Conservation (phyloP, 2,888 invertebrate genomes). For the Epirrhoe tristata region DNA sequence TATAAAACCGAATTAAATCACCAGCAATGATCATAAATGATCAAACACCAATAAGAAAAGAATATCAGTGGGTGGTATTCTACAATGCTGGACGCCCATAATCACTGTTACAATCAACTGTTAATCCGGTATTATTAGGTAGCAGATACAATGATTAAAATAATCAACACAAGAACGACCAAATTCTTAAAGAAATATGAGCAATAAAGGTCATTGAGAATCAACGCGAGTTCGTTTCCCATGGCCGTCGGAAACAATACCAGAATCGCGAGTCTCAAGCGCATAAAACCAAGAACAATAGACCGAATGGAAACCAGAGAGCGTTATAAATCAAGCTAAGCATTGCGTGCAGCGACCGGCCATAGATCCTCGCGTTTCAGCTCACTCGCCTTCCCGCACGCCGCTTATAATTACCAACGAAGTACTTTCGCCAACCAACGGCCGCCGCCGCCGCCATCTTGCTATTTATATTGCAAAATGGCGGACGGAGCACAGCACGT, state of each 20-base stretch:
- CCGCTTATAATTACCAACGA: slow-evolving; percentile 76
- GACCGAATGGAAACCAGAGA: slow-evolving; percentile 78
- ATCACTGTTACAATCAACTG: neutral
- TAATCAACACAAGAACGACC: neutral
- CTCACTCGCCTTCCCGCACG: slow-evolving; percentile 71
- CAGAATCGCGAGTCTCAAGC: slow-evolving; percentile 68
- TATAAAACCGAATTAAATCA: slow-evolving; percentile 35
- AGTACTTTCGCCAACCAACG: slow-evolving; percentile 82
- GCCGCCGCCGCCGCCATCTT: slow-evolving; percentile 75
- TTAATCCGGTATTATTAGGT: neutral
- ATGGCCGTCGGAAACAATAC: slow-evolving; percentile 78
- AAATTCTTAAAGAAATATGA: slow-evolving; percentile 52
- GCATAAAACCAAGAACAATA: slow-evolving; percentile 80
- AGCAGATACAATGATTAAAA: neutral
- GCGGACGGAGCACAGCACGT: slow-evolving; percentile 74
- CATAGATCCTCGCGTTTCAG: slow-evolving; percentile 79
- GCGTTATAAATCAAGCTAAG: slow-evolving; percentile 82
- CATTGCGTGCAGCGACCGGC: slow-evolving; percentile 78
- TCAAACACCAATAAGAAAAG: slow-evolving; percentile 15
- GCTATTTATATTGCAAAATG: slow-evolving; percentile 84
- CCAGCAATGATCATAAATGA: slow-evolving; percentile 30
- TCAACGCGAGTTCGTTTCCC: slow-evolving; percentile 68
- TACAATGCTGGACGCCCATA: neutral
- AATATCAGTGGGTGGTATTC: neutral
- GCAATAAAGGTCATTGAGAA: slow-evolving; percentile 70